Evolutionary conservation across 2,797 vertebrate species (phyloP).

Genomic region (Spatula clypeata): DNA sequence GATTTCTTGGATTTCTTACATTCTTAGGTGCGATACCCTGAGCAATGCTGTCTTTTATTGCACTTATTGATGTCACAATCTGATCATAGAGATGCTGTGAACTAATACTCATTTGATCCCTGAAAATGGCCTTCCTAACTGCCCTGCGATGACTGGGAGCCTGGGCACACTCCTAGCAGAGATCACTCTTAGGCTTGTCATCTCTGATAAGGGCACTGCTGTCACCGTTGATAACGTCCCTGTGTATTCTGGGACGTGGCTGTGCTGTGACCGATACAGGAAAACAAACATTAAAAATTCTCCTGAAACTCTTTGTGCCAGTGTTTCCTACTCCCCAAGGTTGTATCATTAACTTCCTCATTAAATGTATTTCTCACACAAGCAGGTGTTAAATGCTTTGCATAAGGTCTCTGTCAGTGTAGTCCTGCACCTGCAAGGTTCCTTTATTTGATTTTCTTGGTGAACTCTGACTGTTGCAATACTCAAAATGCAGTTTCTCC

Average conservation of each 20-base stretch:
- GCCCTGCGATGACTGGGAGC: neutral
- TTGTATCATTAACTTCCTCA: no score
- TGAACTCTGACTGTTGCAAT: neutral
- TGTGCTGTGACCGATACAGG: neutral
- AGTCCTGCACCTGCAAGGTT: accelerated
- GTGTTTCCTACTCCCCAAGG: accelerated
- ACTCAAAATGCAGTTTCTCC: neutral
- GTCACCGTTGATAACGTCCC: accelerated
- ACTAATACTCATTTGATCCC: no score
- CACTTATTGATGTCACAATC: no score
- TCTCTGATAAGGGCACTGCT: neutral
- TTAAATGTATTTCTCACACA: accelerated
- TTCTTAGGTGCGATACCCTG: neutral
- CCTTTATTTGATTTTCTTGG: neutral
- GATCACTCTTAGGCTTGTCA: neutral
- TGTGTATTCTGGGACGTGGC: accelerated
- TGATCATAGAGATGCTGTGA: neutral
- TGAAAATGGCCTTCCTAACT: neutral
- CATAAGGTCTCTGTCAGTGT: accelerated
- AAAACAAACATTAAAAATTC: neutral
- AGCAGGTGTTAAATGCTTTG: accelerated
- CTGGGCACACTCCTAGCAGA: accelerated
- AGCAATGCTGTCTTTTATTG: neutral
- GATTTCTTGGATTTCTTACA: neutral
- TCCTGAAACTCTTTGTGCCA: accelerated